Conservation (phyloP, 1,140 invertebrate species). For the Scaptomyza hsui region DNA sequence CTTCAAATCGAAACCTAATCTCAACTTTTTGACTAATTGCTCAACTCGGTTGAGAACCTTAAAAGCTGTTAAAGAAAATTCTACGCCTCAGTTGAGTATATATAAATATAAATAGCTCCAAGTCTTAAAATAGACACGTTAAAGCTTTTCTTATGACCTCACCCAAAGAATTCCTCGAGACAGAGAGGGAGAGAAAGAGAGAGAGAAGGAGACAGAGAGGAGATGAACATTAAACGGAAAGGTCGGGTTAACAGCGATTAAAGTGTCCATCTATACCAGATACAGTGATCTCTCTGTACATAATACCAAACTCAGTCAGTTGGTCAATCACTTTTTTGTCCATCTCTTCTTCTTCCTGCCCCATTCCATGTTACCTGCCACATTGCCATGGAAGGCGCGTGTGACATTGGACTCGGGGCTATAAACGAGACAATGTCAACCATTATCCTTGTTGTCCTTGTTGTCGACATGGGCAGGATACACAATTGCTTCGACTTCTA, state of each 20-base stretch:
- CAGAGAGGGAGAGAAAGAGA: not conserved
- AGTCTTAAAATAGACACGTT: slow-evolving; percentile 19
- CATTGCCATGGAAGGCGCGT: slow-evolving; percentile 19
- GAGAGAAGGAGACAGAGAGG: not conserved
- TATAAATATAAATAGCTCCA: slow-evolving; percentile 34
- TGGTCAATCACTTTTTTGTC: not conserved
- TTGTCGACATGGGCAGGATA: slow-evolving; percentile 50
- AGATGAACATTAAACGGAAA: not conserved
- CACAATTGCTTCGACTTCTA: not conserved
- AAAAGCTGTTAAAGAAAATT: slow-evolving; percentile 1
- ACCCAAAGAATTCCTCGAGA: slow-evolving; percentile 11
- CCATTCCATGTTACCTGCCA: not conserved
- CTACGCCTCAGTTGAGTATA: too few relatives aligned
- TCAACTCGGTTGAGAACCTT: slow-evolving; percentile 24
- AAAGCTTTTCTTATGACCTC: slow-evolving; percentile 32
- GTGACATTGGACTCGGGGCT: slow-evolving; percentile 34
- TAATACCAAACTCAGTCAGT: not conserved
- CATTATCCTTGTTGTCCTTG: slow-evolving; percentile 38
- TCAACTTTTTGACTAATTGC: slow-evolving; percentile 68
- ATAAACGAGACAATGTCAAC: slow-evolving; percentile 30
- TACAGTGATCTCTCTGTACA: too few relatives aligned
- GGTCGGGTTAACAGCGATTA: not conserved
- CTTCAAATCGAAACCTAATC: slow-evolving; percentile 18
- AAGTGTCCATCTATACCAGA: not conserved
- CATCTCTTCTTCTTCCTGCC: not conserved